phyloP scores from a whole-genome alignment of 2,888 invertebrate species.

The Bembecia ichneumoniformis region DNA sequence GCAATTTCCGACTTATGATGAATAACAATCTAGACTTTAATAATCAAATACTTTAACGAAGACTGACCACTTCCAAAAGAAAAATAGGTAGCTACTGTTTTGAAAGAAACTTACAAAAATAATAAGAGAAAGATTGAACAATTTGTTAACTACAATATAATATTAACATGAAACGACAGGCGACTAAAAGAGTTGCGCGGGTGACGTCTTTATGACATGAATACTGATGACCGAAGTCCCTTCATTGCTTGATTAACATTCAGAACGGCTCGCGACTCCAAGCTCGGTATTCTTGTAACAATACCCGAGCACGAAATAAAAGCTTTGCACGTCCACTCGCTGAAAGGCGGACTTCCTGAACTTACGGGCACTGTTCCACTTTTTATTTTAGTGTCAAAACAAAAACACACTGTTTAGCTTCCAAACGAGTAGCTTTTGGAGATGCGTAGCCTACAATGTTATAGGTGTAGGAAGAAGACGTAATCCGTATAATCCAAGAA shows the following conservation, averaged over 20 bases:
- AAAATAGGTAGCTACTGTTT: no score
- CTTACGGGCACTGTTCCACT: conserved; percentile 24
- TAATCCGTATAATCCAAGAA: no score
- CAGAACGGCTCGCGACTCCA: conserved; percentile 44
- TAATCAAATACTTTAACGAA: no score
- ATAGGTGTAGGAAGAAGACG: no score
- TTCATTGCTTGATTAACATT: conserved; percentile 61
- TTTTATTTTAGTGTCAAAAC: conserved; percentile 33
- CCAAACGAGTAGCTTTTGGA: no score
- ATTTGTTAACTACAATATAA: conserved; percentile 8
- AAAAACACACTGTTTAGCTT: conserved; percentile 23
- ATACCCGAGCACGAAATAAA: conserved; percentile 61
- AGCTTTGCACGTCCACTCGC: conserved; percentile 58
- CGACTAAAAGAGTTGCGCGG: conserved; percentile 43
- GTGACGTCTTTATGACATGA: conserved; percentile 51
- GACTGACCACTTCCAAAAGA: no score
- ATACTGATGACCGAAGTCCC: conserved; percentile 55
- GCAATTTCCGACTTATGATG: no score
- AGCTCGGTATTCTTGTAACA: conserved; percentile 59
- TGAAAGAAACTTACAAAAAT: conserved; percentile 4
- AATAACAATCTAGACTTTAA: no score
- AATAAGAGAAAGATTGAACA: conserved; percentile 7
- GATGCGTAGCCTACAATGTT: no score
- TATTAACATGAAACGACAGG: conserved; percentile 13
- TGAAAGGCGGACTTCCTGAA: conserved; percentile 55